phyloP scores from a whole-genome alignment of 2,888 invertebrate species.

The Dione vanillae region DNA sequence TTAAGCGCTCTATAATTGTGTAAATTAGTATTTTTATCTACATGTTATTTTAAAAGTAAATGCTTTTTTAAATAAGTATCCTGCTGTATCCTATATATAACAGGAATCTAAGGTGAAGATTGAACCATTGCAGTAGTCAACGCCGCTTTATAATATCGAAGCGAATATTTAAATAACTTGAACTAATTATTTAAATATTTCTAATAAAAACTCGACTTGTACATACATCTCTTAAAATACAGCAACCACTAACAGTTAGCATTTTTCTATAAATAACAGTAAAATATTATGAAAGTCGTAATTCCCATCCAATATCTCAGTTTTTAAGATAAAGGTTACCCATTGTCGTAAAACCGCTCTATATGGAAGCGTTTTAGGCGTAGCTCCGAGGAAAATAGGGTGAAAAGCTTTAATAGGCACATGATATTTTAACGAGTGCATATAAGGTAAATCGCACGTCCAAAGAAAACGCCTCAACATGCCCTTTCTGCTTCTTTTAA shows the following conservation, averaged over 20 bases:
- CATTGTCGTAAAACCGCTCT: constrained; percentile 27
- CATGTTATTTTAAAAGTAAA: no score
- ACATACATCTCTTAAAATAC: background rate
- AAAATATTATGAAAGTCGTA: constrained; percentile 11
- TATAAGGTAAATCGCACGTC: constrained; percentile 54
- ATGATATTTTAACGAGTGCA: constrained; percentile 54
- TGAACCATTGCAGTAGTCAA: no score
- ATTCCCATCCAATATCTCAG: constrained; percentile 10
- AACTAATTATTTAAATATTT: no score
- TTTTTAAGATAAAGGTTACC: constrained; percentile 28
- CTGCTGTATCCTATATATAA: no score
- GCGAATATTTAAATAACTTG: no score
- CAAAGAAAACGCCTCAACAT: constrained; percentile 50
- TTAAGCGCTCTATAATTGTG: no score
- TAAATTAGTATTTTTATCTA: no score
- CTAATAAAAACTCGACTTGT: no score
- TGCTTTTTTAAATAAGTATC: no score
- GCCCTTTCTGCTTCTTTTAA: constrained; percentile 49
- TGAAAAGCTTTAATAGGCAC: constrained; percentile 40
- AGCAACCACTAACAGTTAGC: background rate
- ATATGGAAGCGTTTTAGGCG: constrained; percentile 32
- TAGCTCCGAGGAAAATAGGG: constrained; percentile 26
- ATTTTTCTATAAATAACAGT: constrained; percentile 4
- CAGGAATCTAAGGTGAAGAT: no score
- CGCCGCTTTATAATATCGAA: no score